Conservation (phyloP, 2,888 invertebrate species). For the Apodemia hepburni region DNA sequence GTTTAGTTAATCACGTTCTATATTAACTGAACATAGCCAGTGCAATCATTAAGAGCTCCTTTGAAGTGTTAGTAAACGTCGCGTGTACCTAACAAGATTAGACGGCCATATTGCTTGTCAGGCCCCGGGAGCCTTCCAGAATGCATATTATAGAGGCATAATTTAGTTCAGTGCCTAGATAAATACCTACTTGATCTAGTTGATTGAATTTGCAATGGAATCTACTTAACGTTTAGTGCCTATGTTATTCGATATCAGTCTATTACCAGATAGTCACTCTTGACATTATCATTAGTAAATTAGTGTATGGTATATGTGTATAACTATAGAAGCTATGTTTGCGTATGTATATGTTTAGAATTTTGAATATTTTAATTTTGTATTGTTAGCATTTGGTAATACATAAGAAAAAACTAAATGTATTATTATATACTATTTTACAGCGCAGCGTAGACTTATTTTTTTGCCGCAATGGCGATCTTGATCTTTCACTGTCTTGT, state of each 20-base stretch:
- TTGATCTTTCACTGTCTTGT: no score
- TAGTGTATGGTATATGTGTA: background rate
- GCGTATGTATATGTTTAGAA: no score
- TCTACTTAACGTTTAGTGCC: conserved; percentile 11
- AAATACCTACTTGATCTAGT: conserved; percentile 17
- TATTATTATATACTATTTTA: no score
- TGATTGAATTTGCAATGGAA: conserved; percentile 10
- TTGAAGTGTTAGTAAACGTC: conserved; percentile 35
- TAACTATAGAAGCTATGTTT: background rate
- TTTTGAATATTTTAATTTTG: no score
- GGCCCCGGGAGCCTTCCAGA: conserved; percentile 28
- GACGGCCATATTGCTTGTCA: conserved; percentile 33
- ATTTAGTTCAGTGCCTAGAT: conserved; percentile 20
- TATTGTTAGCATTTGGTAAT: no score
- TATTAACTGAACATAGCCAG: conserved; percentile 34
- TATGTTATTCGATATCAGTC: conserved; percentile 1
- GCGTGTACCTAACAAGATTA: conserved; percentile 36
- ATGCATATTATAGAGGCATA: conserved; percentile 26
- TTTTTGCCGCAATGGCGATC: no score
- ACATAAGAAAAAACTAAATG: no score
- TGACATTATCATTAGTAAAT: conserved; percentile 4
- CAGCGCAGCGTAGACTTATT: no score
- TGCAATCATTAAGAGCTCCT: conserved; percentile 38
- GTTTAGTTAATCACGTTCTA: conserved; percentile 18
- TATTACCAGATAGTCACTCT: background rate